Evolutionary conservation across 2,888 invertebrate genomes (phyloP).

Genomic region (Amphipyra berbera): DNA sequence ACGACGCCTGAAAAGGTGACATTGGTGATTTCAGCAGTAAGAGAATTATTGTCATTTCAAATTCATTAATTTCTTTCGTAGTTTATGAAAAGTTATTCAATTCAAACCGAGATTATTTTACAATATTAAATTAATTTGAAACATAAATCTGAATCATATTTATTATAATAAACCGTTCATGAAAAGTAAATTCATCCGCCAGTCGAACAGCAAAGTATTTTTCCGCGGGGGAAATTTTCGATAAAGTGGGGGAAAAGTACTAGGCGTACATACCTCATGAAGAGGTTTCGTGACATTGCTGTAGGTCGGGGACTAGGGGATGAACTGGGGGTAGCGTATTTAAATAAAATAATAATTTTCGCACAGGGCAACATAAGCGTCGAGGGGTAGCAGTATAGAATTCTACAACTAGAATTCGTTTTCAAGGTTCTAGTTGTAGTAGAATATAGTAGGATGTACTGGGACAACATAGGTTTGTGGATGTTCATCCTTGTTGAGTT

Average conservation of each 20-base stretch:
- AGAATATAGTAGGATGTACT: constrained; percentile 72
- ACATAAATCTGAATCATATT: no score
- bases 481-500: constrained; percentile 32
- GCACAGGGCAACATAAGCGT: constrained; percentile 68
- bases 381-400: constrained; percentile 57
- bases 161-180: no score
- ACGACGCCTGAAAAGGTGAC: constrained; percentile 21
- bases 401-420: constrained; percentile 63
- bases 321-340: constrained; percentile 61
- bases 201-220: no score
- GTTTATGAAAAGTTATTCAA: no score
- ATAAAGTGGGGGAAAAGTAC: constrained; percentile 84
- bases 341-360: constrained; percentile 83
- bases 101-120: no score
- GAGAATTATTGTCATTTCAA: constrained; percentile 10
- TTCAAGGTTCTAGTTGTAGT: constrained; percentile 70
- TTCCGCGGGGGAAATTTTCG: constrained; percentile 78
- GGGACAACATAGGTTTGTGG: constrained; percentile 61
- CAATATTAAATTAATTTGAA: no score
- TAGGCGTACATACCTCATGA: constrained; percentile 65
- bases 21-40: neutral
- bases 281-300: constrained; percentile 50
- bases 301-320: constrained; percentile 50
- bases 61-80: no score
- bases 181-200: no score